phyloP scores from a whole-genome alignment of 1,140 invertebrate species.

The Bombyx mandarina region DNA sequence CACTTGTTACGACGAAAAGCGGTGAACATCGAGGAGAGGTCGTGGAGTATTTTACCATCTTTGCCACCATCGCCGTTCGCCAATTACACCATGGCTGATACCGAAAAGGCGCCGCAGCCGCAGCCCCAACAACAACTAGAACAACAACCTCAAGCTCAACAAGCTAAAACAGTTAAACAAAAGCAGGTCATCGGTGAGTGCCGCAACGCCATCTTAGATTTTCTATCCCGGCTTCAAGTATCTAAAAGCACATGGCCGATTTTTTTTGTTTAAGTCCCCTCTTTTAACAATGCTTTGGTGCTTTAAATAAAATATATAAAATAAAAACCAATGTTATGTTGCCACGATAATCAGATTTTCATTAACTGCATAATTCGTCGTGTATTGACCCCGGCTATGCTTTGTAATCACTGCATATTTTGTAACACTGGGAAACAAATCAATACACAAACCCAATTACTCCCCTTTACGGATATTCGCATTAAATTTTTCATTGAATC shows the following conservation, averaged over 20 bases:
- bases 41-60: constrained; percentile 70
- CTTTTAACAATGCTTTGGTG: too few species aligned
- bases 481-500: too few species aligned
- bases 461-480: too few species aligned
- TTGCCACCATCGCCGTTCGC: constrained; percentile 71
- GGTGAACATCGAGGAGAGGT: constrained; percentile 70
- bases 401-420: constrained; percentile 1
- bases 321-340: too few species aligned
- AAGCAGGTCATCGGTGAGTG: constrained; percentile 70
- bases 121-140: constrained; percentile 54
- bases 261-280: too few species aligned
- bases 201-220: constrained; percentile 62
- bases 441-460: too few species aligned
- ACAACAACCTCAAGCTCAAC: constrained; percentile 52
- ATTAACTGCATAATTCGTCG: constrained; percentile 31
- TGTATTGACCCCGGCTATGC: constrained; percentile 31
- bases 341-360: too few species aligned
- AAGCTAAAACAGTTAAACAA: constrained; percentile 61
- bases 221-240: constrained; percentile 43
- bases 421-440: too few species aligned
- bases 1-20: constrained; percentile 34
- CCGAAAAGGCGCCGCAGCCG: constrained; percentile 68
- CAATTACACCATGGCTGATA: constrained; percentile 72
- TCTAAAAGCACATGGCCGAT: constrained; percentile 52
- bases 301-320: too few species aligned